Evolutionary conservation across 2,113 vertebrate genomes (phyloP), one percentile per base, ranked within the genome.

Genomic region (Synchiropus splendidus): DNA sequence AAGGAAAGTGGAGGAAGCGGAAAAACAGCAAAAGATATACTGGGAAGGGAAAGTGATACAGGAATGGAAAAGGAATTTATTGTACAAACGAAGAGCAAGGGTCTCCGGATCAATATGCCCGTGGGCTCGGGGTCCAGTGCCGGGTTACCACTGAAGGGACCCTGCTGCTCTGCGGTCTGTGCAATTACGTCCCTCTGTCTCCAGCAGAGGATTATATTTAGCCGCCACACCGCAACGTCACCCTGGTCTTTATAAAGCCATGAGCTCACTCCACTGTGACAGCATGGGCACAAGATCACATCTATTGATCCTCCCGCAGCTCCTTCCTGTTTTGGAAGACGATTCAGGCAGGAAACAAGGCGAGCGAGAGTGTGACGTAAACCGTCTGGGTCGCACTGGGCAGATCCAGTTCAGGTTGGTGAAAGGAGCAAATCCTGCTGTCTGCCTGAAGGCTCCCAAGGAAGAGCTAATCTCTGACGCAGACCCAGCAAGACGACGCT

Each of bases 171-270:
- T 57, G 74, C 39, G 69, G 75, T 54, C 62, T 33, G 43, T 54
- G 70, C 83, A 80, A 83, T 84, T 81, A 83, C 74, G 75, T 75
- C 78, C 76, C 63, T 68, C 64, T 69, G 71, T 78, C 77, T 83
- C 75, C 72, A 79, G 72, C 62, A 72, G 58, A 69, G 78, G 81
- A 85, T 84, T 87, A 85, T 82, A 86, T 86, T 85, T 86, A 85
- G 82, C 77, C 67, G 62, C 59, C 79, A 64, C 76, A 64, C 61
- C 67, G 59, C 60, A 56, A 79, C 76, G 73, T 75, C 74, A 78
- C 77, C 73, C 74, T 62, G 70, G 72, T 80, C 80, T 85, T 85
- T 85, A 79, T 81, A 80, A 83, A 85, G 75, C 81, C 60, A 82
- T 86, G 83, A 85, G 81, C 81, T 86, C 83, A 85, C 67, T 77